These are phyloP conservation scores for Podabrus alpinus DNA, from an alignment of 2,888 invertebrate genomes.

Conservation along the genomic window DNA sequence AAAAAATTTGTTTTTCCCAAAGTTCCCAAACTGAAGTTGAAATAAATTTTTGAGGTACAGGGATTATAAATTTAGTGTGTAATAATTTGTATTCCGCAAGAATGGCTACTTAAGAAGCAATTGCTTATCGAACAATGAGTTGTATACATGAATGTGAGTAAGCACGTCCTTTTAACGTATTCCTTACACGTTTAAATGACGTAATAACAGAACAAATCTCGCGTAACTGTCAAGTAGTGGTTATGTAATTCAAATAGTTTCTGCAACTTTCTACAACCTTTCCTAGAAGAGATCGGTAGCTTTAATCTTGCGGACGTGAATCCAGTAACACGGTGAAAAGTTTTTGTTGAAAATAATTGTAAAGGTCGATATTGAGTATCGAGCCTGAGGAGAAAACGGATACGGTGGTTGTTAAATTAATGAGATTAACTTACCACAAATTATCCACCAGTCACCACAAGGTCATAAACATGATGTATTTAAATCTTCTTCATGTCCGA, in stretches of 20 bases:
- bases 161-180: slow-evolving; percentile 12
- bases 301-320: neutral
- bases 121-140: slow-evolving; percentile 25
- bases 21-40: neutral
- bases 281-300: neutral
- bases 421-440: neutral
- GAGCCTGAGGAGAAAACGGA: neutral
- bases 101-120: slow-evolving; percentile 19
- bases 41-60: neutral
- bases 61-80: neutral
- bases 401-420: neutral
- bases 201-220: slow-evolving; percentile 14
- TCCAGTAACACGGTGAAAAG: neutral
- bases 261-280: neutral
- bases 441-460: neutral
- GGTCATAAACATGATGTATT: neutral
- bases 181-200: slow-evolving; percentile 15
- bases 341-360: neutral
- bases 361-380: neutral
- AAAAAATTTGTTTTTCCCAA: neutral
- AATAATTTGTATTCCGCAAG: slow-evolving; percentile 19
- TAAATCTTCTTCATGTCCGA: neutral
- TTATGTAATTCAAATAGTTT: slow-evolving; percentile 9
- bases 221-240: slow-evolving; percentile 1
- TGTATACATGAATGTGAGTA: slow-evolving; percentile 20